Percentiles rank a stretch among this genome's conserved stretches.
Evolutionary conservation across 2,113 vertebrate genomes (phyloP).

Genomic region (Nothocercus nigrocapillus): DNA sequence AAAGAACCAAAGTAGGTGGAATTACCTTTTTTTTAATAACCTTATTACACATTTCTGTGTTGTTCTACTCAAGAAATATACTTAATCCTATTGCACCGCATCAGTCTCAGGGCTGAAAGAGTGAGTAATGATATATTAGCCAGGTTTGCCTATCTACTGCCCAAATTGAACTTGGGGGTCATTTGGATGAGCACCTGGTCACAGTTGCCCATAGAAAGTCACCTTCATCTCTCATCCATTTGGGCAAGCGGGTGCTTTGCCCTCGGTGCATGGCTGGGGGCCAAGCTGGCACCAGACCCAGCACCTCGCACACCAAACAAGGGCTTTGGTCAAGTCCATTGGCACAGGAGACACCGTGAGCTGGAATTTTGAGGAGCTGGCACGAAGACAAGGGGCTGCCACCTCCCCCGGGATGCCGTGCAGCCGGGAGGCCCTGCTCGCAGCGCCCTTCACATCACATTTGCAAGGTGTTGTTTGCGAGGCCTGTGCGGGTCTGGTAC

Average conservation of each 20-base stretch:
- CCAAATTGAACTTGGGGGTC: background rate
- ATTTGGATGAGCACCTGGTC: background rate
- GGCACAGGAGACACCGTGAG: fast-evolving
- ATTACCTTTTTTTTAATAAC: background rate
- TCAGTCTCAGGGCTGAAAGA: background rate
- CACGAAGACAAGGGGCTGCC: background rate
- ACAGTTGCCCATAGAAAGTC: background rate
- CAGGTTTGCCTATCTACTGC: background rate
- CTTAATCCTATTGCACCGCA: background rate
- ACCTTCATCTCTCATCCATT: background rate
- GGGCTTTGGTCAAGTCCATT: background rate
- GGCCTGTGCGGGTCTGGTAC: slow-evolving; percentile 41
- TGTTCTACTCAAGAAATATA: background rate
- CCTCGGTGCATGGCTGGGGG: background rate
- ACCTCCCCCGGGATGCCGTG: background rate
- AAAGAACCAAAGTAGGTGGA: background rate
- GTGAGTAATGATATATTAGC: background rate
- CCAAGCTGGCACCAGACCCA: background rate
- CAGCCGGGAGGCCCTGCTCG: fast-evolving
- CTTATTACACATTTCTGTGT: background rate
- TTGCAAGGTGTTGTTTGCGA: slow-evolving; percentile 46
- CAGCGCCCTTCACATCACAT: background rate
- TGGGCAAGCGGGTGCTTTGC: background rate
- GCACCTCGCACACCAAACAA: background rate
- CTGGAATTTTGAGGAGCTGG: background rate